These are phyloP conservation scores for Boleophthalmus pectinirostris DNA, from an alignment of 2,113 vertebrate species.

Conservation along the genomic window DNA sequence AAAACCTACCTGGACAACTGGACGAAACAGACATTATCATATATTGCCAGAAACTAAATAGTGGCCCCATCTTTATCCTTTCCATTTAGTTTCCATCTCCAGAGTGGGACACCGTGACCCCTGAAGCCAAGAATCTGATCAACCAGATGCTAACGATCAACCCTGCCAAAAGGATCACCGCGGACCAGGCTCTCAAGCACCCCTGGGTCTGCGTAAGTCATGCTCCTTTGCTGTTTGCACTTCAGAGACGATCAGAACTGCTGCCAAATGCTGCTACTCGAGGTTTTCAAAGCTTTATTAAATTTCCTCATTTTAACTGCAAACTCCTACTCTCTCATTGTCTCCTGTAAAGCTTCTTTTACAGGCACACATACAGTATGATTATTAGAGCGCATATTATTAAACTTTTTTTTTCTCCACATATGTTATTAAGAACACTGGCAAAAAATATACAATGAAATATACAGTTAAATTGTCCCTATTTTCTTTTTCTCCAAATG, in stretches of 20 bases:
- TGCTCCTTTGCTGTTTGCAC: background rate
- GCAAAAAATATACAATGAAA: too few species aligned
- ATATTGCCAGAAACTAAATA: background rate
- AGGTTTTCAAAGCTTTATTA: background rate
- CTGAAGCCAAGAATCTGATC: constrained; percentile 98
- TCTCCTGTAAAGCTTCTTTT: background rate
- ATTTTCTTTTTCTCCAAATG: too few species aligned
- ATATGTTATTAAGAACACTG: background rate
- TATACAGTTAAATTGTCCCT: too few species aligned
- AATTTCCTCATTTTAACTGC: background rate
- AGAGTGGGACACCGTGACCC: constrained; percentile 99
- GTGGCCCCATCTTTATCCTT: background rate
- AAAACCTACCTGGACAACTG: too few species aligned
- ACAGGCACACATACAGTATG: background rate
- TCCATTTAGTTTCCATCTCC: constrained; percentile 93
- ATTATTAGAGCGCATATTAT: too few species aligned
- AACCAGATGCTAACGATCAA: constrained; percentile 99
- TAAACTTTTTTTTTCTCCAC: too few species aligned
- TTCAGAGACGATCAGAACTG: background rate
- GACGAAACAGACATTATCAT: background rate
- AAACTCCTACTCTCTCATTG: background rate
- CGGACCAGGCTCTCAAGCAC: constrained; percentile 97
- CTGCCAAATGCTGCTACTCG: background rate
- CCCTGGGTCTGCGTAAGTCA: constrained; percentile 98
- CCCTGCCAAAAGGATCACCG: constrained; percentile 96